Evolutionary conservation across 1,140 invertebrate genomes (phyloP), one percentile per base, ranked within the genome.

Genomic region (Leptoteleia sp.): DNA sequence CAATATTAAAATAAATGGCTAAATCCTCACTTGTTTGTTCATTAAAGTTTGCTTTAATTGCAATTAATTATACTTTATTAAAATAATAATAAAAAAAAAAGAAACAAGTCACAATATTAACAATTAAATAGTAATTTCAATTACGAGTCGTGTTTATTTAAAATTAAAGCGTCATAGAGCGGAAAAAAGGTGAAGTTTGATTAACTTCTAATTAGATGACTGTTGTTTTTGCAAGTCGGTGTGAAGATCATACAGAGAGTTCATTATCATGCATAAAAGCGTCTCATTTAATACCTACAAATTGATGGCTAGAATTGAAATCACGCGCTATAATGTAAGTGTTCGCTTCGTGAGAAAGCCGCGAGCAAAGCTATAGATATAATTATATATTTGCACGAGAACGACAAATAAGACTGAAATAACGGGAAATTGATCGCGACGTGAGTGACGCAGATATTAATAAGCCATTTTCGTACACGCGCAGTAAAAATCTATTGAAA

Each of bases 331-430:
- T 37, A 54, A 67, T 54, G 62, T 27, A 54, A 15, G 19, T 35
- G 35, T 48, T 12, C 11, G 37, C 43, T 65, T 35, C 61, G 38
- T 40, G 61, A 27, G 47, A 52, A 52, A 54, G 12, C 47, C 17
- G 37, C 38, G 11, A 57, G 19, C 25, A 25, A 31, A 29, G 38
- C 25, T 57, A 25, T 13, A 42, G 27, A 35, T 67, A 54, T 67
- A 67, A 67, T 67, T 67, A 37, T 47, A 67, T 54, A 37, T 54
- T 16, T 25, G 9, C 27, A 17, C 16, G 27, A 35, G 29, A 43
- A 52, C 54, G 62, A 67, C 62, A 67, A 67, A 67, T 54, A 55
- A 54, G 62, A 67, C 38, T 54, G 38, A 45, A 54, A 67, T 37
- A 67, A 55, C 48, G 48, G 62, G 48, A 67, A 67, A 55, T 67